These are phyloP conservation scores for Isurus oxyrinchus DNA, from an alignment of 2,113 vertebrate genomes.

Conservation along the genomic window DNA sequence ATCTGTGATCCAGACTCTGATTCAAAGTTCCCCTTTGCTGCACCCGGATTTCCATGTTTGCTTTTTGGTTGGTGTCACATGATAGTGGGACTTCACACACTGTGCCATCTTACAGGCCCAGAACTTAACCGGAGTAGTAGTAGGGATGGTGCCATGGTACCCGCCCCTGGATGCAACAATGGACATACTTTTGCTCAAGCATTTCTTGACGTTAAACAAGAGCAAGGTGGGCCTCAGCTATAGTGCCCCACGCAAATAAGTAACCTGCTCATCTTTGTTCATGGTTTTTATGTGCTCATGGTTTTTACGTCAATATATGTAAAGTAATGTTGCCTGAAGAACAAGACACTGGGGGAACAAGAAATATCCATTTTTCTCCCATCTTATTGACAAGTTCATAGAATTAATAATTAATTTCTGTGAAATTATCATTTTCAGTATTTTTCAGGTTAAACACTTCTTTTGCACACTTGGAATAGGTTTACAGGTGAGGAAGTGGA, in stretches of 20 bases:
- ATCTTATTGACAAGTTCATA: neutral
- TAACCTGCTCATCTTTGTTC: neutral
- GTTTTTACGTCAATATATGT: neutral
- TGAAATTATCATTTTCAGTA: neutral
- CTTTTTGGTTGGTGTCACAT: neutral
- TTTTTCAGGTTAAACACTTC: neutral
- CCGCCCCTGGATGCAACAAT: neutral
- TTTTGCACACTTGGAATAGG: neutral
- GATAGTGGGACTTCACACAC: neutral
- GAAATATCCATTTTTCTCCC: neutral
- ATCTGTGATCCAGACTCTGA: neutral
- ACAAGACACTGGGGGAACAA: neutral
- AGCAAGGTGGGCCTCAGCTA: neutral
- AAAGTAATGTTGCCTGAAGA: neutral
- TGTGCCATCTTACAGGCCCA: neutral
- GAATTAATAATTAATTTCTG: neutral
- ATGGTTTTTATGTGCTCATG: neutral
- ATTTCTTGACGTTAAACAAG: neutral
- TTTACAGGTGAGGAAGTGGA: neutral
- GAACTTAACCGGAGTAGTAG: neutral
- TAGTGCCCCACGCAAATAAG: neutral
- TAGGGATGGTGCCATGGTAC: neutral
- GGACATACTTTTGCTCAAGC: no score
- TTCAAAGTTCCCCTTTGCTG: neutral
- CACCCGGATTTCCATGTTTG: neutral